Base-by-base conservation (phyloP, 1,140 invertebrate genomes). In the Ostrea denselamellosa region DNA sequence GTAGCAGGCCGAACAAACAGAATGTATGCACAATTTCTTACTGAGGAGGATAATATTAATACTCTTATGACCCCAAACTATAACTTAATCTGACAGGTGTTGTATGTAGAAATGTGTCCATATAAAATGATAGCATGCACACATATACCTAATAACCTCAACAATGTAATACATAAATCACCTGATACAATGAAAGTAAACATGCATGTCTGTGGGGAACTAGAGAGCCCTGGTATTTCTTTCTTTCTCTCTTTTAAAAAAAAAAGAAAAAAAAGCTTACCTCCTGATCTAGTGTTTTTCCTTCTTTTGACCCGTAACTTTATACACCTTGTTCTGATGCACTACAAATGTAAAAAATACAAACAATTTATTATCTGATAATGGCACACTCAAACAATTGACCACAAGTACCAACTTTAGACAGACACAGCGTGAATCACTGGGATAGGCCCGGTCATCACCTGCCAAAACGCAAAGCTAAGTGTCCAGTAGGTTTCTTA, bases 261-360 rank as follows among this genome's bases (percentile, higher is more conserved):
- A 7, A 62, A 17, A 3, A 62, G 17, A 19, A 62, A 44, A 62
- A 17, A 62, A 34, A 34, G 25, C 68, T 77, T 77, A 77, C 68
- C 68, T 77, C 68, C 68, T 77, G 68, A 77, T 77, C 28, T 25
- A 17, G 34, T 19, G 17, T 87, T 97, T 92, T 97, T 97, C 93
- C 97, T 96, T 94, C 98, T 96, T 94, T 98, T 98, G 85, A 99
- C 98, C 87, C 98, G 96, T 54, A 99, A 95, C 94, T 98, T 98
- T 95, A 99, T 98, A 92, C 98, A 98, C 93, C 98, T 97, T 62
- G 98, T 98, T 95, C 97, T 97, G 93, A 99, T 99, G 95, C 98
- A 99, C 98, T 99, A 95, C 87, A 93, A 97, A 97, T 93, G 82
- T 89, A 92, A 92, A 85, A 90, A 91, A 81, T 86, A 86, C 17